Percentiles rank a stretch among this genome's conserved stretches.
These are phyloP conservation scores for Cryptomyrus ogoouensis DNA, from an alignment of 2,113 vertebrate species.

Conservation along the genomic window DNA sequence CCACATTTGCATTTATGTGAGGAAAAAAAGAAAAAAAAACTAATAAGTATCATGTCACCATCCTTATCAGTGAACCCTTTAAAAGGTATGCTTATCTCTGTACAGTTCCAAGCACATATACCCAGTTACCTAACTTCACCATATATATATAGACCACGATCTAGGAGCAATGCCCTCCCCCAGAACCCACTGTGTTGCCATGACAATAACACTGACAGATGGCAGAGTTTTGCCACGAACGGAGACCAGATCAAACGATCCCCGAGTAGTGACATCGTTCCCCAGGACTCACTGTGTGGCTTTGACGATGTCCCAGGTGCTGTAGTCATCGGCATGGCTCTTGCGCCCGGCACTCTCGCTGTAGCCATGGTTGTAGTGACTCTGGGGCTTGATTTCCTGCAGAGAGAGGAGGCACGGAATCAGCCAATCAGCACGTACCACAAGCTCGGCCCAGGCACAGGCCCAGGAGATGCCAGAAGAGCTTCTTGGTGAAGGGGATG, in stretches of 20 bases:
- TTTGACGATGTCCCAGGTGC: conserved; percentile 99
- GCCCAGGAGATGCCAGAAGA: conserved; percentile 18
- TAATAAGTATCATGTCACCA: neutral
- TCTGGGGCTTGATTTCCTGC: conserved; percentile 92
- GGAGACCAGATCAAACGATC: neutral
- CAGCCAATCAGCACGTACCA: neutral
- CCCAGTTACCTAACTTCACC: neutral
- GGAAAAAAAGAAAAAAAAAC: neutral
- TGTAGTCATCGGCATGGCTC: conserved; percentile 93
- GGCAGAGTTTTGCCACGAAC: neutral
- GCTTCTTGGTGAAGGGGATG: neutral
- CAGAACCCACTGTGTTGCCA: neutral
- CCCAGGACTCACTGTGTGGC: conserved; percentile 89
- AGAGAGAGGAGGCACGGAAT: conserved; percentile 17
- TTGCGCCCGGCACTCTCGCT: conserved; percentile 84
- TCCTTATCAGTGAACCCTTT: neutral
- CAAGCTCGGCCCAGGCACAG: neutral
- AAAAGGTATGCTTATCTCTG: neutral
- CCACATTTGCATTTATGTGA: neutral
- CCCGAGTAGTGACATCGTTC: neutral
- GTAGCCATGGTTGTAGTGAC: conserved; percentile 93
- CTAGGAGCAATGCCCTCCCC: neutral
- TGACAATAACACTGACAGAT: neutral
- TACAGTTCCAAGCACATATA: neutral
- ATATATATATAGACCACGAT: neutral